phyloP scores from a whole-genome alignment of 2,113 vertebrate species.

The Microcebus ravelobensis region DNA sequence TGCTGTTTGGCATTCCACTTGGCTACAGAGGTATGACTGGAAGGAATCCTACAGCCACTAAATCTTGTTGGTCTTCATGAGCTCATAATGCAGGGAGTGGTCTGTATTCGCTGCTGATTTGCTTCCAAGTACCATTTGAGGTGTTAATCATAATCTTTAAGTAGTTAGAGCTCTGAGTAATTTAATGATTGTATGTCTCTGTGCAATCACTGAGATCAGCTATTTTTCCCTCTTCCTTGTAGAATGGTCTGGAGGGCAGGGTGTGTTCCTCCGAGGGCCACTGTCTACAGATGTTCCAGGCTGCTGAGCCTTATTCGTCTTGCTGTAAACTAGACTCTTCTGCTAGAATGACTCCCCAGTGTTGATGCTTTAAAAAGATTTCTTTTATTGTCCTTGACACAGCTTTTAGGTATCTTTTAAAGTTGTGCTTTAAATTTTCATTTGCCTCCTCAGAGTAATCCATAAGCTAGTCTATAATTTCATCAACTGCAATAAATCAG shows the following conservation, averaged over 20 bases:
- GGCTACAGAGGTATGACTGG: background rate
- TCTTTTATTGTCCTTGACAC: background rate
- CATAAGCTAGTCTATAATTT: background rate
- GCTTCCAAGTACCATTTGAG: background rate
- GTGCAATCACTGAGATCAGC: background rate
- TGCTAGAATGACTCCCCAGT: background rate
- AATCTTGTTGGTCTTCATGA: background rate
- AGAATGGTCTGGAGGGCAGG: background rate
- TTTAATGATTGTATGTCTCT: background rate
- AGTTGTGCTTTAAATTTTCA: background rate
- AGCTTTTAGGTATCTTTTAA: constrained; percentile 32
- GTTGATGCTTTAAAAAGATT: background rate
- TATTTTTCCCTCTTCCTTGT: background rate
- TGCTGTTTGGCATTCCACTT: background rate
- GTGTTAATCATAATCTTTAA: background rate
- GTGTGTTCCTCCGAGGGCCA: background rate
- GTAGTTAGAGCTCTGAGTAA: background rate
- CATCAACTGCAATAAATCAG: background rate
- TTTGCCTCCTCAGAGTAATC: background rate
- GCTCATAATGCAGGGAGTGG: background rate
- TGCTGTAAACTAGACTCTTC: background rate
- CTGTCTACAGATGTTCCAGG: background rate
- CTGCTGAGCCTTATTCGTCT: background rate
- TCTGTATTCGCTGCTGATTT: background rate
- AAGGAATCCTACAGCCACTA: background rate